Conservation (phyloP, 2,888 invertebrate genomes). For the Thysanoteuthis rhombus region DNA sequence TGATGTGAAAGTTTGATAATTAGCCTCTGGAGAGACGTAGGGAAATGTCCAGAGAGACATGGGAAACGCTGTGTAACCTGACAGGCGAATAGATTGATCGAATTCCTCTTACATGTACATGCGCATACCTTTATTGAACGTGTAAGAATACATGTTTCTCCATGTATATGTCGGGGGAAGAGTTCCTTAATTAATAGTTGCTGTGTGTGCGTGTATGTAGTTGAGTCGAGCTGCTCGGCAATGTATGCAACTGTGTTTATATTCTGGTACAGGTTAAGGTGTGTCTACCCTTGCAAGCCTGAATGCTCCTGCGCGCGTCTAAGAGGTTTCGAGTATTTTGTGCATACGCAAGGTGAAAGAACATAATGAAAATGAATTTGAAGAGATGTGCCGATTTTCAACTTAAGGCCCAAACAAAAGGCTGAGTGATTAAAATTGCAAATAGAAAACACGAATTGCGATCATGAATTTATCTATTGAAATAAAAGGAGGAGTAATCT, state of each 20-base stretch:
- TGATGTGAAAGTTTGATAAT: too few species aligned
- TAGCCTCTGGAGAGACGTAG: too few species aligned
- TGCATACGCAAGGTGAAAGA: neutral
- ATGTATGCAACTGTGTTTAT: neutral
- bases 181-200: too few species aligned
- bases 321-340: neutral
- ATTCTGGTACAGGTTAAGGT: neutral
- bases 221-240: neutral
- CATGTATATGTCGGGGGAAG: too few species aligned
- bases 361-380: neutral
- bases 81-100: too few species aligned
- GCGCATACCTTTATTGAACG: too few species aligned
- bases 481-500: neutral
- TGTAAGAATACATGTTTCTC: too few species aligned
- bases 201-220: neutral
- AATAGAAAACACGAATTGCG: neutral
- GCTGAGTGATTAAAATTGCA: neutral
- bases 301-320: neutral
- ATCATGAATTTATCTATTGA: neutral
- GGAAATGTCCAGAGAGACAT: too few species aligned
- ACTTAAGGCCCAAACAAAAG: neutral
- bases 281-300: neutral
- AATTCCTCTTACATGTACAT: too few species aligned
- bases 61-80: too few species aligned
- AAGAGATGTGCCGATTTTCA: neutral